Percentiles rank a stretch among this genome's conserved stretches.
These are phyloP conservation scores for Nerophis lumbriciformis DNA, from an alignment of 2,113 vertebrate genomes.

Conservation along the genomic window DNA sequence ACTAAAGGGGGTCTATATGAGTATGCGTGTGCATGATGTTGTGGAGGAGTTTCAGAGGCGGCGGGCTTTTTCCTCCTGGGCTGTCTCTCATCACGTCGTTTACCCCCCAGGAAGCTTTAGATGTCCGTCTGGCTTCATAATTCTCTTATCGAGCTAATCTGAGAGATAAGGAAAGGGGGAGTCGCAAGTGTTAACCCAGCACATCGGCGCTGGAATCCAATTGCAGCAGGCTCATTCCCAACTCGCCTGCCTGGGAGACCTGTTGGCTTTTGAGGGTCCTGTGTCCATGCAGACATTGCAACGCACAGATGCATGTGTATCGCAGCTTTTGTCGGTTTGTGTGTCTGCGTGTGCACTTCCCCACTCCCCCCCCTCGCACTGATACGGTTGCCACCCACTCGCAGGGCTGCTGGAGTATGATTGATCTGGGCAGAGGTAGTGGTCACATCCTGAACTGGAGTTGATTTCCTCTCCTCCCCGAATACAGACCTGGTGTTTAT, in stretches of 20 bases:
- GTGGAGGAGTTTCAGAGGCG: constrained; percentile 51
- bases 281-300: constrained; percentile 35
- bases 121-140: constrained; percentile 76
- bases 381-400: constrained; percentile 58
- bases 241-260: constrained; percentile 61
- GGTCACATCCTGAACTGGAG: constrained; percentile 77
- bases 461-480: constrained; percentile 69
- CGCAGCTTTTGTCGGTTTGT: constrained; percentile 44
- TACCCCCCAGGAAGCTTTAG: constrained; percentile 80
- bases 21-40: constrained; percentile 42
- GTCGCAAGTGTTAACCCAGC: constrained; percentile 78
- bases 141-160: constrained; percentile 78
- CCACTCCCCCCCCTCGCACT: constrained; percentile 17
- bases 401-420: constrained; percentile 65
- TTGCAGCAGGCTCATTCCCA: constrained; percentile 63
- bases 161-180: constrained; percentile 71
- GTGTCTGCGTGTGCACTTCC: constrained; percentile 17
- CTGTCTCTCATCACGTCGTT: constrained; percentile 77
- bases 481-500: constrained; percentile 75
- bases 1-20: constrained; percentile 25
- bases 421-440: constrained; percentile 72
- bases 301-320: constrained; percentile 35
- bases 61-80: constrained; percentile 63
- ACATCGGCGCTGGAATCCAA: constrained; percentile 63
- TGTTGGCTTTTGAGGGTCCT: constrained; percentile 47